Percentiles rank a stretch among this genome's conserved stretches.
These are phyloP conservation scores for Salvelinus namaycush DNA, from an alignment of 2,113 vertebrate genomes.

Conservation along the genomic window DNA sequence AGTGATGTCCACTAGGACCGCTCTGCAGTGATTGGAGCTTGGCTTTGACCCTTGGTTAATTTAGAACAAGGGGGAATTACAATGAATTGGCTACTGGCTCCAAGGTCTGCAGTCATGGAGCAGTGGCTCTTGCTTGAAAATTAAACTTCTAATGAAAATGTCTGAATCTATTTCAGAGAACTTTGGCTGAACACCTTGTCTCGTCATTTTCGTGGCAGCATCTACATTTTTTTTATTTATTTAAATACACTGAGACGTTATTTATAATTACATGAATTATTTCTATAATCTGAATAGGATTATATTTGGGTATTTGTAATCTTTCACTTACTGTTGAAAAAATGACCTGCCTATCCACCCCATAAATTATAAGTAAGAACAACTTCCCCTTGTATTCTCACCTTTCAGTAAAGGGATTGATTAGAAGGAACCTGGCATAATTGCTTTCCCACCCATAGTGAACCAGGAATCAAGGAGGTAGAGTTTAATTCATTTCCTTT, in stretches of 20 bases:
- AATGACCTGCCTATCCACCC: no score
- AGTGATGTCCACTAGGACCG: not conserved
- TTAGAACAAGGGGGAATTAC: constrained; percentile 44
- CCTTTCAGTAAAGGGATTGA: constrained; percentile 38
- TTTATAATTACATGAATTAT: no score
- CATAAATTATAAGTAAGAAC: no score
- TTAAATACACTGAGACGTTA: no score
- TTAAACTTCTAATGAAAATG: constrained; percentile 38
- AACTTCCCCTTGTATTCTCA: not conserved
- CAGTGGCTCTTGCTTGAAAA: constrained; percentile 24
- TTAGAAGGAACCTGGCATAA: constrained; percentile 34
- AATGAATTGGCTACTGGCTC: constrained; percentile 52
- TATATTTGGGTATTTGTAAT: no score
- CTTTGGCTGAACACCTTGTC: no score
- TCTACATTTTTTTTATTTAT: no score
- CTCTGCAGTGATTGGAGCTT: constrained; percentile 19
- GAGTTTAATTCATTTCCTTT: constrained; percentile 38
- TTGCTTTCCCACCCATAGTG: constrained; percentile 39
- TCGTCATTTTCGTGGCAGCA: no score
- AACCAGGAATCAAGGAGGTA: constrained; percentile 27
- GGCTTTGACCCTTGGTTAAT: constrained; percentile 28
- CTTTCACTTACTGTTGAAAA: no score
- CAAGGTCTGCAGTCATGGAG: constrained; percentile 29
- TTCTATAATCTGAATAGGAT: no score
- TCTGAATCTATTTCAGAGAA: constrained; percentile 18